These are phyloP conservation scores for Linnaemya vulpina DNA, from an alignment of 2,888 invertebrate genomes.

Conservation along the genomic window DNA sequence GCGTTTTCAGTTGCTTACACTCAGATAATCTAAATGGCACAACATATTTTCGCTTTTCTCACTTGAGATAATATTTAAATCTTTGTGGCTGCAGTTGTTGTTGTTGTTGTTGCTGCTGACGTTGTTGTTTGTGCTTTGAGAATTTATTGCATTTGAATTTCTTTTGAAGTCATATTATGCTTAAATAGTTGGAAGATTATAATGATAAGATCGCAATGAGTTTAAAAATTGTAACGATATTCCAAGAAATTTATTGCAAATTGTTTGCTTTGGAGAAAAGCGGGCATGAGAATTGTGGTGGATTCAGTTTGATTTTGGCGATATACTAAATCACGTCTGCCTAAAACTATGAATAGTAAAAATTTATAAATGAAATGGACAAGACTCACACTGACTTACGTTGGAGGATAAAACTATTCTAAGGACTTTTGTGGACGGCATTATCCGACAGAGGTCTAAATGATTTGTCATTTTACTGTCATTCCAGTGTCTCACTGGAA, in stretches of 20 bases:
- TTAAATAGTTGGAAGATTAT: slow-evolving; percentile 65
- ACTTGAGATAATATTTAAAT: slow-evolving; percentile 60
- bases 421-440: neutral
- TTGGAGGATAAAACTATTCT: neutral
- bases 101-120: slow-evolving; percentile 17
- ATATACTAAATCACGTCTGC: slow-evolving; percentile 26
- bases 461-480: too few relatives aligned
- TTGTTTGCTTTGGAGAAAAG: slow-evolving; percentile 13
- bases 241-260: slow-evolving; percentile 21
- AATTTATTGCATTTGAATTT: slow-evolving; percentile 64
- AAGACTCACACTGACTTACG: neutral
- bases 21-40: slow-evolving; percentile 68
- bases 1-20: slow-evolving; percentile 2
- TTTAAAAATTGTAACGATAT: slow-evolving; percentile 31
- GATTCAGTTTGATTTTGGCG: slow-evolving; percentile 35
- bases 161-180: slow-evolving; percentile 69
- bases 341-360: neutral
- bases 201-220: slow-evolving; percentile 48
- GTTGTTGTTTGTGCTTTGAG: slow-evolving; percentile 17
- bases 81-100: slow-evolving; percentile 11
- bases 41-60: slow-evolving; percentile 63
- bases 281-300: slow-evolving; percentile 21
- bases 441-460: too few relatives aligned
- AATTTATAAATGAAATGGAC: neutral
- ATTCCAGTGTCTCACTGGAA: too few relatives aligned